These are phyloP conservation scores for Triplophysa tibetana DNA, from an alignment of 2,113 vertebrate genomes.

Conservation along the genomic window DNA sequence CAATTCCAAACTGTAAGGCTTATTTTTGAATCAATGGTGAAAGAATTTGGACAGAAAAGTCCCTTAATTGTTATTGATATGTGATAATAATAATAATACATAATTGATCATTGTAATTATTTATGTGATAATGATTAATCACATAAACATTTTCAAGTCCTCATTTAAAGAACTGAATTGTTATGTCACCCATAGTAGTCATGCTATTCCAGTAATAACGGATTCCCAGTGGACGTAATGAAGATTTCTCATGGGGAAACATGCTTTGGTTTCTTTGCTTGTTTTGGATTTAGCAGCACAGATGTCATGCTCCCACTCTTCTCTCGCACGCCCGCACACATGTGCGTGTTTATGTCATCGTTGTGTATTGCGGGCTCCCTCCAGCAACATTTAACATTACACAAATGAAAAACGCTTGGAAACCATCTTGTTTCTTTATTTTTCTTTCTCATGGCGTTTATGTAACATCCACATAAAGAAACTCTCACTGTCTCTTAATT, in stretches of 20 bases:
- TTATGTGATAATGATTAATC: no score
- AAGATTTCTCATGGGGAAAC: not conserved
- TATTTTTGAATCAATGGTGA: no score
- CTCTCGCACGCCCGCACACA: slow-evolving; percentile 45
- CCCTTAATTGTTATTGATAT: no score
- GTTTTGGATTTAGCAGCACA: slow-evolving; percentile 51
- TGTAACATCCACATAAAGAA: not conserved
- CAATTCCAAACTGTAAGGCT: no score
- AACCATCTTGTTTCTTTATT: not conserved
- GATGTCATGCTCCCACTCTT: slow-evolving; percentile 51
- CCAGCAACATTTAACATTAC: not conserved
- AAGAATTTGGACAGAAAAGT: no score
- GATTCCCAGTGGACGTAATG: not conserved
- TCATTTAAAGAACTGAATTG: no score
- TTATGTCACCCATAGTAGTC: not conserved
- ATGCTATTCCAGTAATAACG: not conserved
- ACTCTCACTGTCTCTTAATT: not conserved
- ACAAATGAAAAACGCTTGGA: not conserved
- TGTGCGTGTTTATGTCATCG: slow-evolving; percentile 44
- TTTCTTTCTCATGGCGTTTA: not conserved
- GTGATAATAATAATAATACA: no score
- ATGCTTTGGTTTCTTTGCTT: slow-evolving; percentile 15
- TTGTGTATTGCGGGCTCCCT: slow-evolving; percentile 3
- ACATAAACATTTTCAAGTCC: no score
- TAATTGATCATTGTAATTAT: no score